These are phyloP conservation scores for Tetheella fluctuosa DNA, from an alignment of 2,888 invertebrate species.

Conservation along the genomic window DNA sequence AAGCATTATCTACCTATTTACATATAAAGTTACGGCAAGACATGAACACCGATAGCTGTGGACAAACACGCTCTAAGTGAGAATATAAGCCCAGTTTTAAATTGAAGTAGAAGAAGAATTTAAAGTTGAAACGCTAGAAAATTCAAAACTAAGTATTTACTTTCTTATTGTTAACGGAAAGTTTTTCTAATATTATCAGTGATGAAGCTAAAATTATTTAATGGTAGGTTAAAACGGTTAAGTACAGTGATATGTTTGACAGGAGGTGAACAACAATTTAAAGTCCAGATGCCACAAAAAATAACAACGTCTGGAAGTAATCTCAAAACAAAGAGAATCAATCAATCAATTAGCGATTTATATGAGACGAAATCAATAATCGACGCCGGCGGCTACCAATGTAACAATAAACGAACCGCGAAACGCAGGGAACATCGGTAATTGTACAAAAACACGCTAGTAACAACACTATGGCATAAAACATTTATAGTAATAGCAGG, in stretches of 20 bases:
- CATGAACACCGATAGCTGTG: no score
- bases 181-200: no score
- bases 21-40: no score
- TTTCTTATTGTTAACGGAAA: no score
- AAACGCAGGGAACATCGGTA: conserved; percentile 37
- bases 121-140: no score
- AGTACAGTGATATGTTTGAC: neutral
- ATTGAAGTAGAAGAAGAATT: neutral
- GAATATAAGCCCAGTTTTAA: neutral
- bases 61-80: no score
- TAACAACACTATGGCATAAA: conserved; percentile 31
- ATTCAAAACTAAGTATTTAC: no score
- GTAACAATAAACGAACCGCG: conserved; percentile 29
- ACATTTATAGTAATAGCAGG: conserved; percentile 45
- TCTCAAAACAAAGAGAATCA: conserved; percentile 6
- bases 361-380: conserved; percentile 4
- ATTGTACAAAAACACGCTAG: conserved; percentile 39
- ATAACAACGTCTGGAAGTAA: neutral
- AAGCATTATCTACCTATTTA: no score
- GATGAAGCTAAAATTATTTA: no score
- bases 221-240: no score
- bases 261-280: neutral
- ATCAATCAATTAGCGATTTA: conserved; percentile 6
- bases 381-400: neutral
- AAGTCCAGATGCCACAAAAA: neutral